phyloP scores from a whole-genome alignment of 1,140 invertebrate species.

The Rhopalosiphum maidis region DNA sequence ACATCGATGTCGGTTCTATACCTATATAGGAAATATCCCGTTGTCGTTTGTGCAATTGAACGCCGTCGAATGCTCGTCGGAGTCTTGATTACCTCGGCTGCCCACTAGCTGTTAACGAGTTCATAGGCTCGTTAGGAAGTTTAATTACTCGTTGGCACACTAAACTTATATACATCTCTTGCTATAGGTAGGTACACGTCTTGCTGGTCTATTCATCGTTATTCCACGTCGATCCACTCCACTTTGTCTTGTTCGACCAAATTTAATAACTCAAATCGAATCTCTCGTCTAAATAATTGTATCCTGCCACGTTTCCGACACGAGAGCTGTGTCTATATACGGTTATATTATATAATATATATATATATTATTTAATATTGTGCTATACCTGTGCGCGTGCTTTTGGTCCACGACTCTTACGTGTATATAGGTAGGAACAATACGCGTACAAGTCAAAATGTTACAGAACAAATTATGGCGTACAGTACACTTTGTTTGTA shows the following conservation, averaged over 20 bases:
- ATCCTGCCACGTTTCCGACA: neutral
- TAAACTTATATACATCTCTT: neutral
- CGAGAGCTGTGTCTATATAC: neutral
- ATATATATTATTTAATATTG: neutral
- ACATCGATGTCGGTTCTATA: too few species aligned
- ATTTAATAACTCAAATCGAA: neutral
- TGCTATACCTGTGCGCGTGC: neutral
- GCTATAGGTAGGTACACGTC: neutral
- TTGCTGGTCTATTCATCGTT: neutral
- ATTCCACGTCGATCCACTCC: neutral
- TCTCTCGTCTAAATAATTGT: constrained; percentile 19
- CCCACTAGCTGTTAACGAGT: constrained; percentile 5
- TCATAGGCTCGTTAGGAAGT: constrained; percentile 4
- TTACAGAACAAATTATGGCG: neutral
- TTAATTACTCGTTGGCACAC: neutral
- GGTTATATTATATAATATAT: neutral
- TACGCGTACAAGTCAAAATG: neutral
- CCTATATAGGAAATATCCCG: neutral
- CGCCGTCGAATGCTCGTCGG: neutral
- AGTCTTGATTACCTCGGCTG: neutral
- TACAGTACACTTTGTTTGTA: neutral
- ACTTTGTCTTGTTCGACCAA: neutral
- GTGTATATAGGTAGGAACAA: neutral
- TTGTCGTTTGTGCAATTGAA: neutral
- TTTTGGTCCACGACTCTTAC: neutral